phyloP scores from a whole-genome alignment of 2,797 vertebrate species.

The Lithobates pipiens region DNA sequence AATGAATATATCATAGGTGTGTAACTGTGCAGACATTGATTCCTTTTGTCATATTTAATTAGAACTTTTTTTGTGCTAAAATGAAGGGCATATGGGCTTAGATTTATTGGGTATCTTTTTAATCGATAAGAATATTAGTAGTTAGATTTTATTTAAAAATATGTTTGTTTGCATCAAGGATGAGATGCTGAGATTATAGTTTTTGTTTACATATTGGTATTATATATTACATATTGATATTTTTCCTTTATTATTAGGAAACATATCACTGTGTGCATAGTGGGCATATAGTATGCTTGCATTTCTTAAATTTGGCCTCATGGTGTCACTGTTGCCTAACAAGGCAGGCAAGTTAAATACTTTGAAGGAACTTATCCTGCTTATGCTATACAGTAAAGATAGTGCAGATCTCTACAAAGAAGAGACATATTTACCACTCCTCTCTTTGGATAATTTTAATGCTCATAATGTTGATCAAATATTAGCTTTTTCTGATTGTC shows the following conservation, averaged over 20 bases:
- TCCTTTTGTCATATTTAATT: too few relatives aligned
- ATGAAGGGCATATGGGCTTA: background rate
- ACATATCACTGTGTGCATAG: background rate
- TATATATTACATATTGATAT: too few relatives aligned
- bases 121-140: background rate
- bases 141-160: background rate
- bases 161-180: too few relatives aligned
- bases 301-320: constrained; percentile 10
- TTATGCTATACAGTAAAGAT: background rate
- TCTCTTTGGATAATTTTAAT: background rate
- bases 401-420: background rate
- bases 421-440: too few relatives aligned
- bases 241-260: too few relatives aligned
- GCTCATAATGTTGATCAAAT: background rate
- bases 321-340: constrained; percentile 38
- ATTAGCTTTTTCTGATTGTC: background rate
- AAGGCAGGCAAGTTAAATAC: background rate
- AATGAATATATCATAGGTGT: too few relatives aligned
- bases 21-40: too few relatives aligned
- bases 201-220: too few relatives aligned
- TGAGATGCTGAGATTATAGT: too few relatives aligned
- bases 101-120: too few relatives aligned
- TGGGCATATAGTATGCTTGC: background rate
- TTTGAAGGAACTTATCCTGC: background rate
- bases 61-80: too few relatives aligned